Percentiles rank a stretch among this genome's conserved stretches.
These are phyloP conservation scores for Branchipolynoe longqiensis DNA, from an alignment of 2,888 invertebrate species.

Conservation along the genomic window DNA sequence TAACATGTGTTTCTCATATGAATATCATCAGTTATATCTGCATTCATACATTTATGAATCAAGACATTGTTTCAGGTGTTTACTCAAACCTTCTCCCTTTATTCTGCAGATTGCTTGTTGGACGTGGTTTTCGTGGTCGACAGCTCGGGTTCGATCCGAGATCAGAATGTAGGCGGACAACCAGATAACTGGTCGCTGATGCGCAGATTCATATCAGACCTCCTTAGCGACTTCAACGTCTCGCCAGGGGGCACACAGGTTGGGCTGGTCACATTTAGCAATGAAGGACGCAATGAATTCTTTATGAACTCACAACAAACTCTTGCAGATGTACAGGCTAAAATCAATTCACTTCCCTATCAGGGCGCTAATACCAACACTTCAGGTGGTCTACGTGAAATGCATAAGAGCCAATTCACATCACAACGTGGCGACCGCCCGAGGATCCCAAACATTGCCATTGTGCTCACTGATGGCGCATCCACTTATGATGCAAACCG, in stretches of 20 bases:
- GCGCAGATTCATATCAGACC: slow-evolving; percentile 2
- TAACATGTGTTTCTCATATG: too few species aligned
- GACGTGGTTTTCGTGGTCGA: slow-evolving; percentile 32
- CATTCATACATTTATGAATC: too few species aligned
- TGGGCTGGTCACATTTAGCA: slow-evolving; percentile 26
- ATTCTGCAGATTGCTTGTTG: neutral
- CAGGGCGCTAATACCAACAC: slow-evolving; percentile 61
- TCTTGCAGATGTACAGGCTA: neutral
- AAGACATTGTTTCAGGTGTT: too few species aligned
- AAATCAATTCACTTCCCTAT: slow-evolving; percentile 31
- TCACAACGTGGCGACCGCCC: slow-evolving; percentile 48
- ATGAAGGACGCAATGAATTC: slow-evolving; percentile 36
- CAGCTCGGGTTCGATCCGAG: slow-evolving; percentile 38
- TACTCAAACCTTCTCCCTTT: too few species aligned
- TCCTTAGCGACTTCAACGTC: neutral
- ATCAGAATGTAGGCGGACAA: slow-evolving; percentile 39
- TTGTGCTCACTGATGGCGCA: slow-evolving; percentile 62
- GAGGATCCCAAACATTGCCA: slow-evolving; percentile 57
- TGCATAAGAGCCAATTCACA: slow-evolving; percentile 48
- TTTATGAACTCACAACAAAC: slow-evolving; percentile 19
- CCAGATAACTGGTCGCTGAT: slow-evolving; percentile 20
- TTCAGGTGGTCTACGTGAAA: slow-evolving; percentile 31
- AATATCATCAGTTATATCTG: too few species aligned
- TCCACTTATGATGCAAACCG: neutral
- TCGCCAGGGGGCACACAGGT: neutral